Evolutionary conservation across 2,888 invertebrate species (phyloP).

Genomic region (Lymantria dispar): DNA sequence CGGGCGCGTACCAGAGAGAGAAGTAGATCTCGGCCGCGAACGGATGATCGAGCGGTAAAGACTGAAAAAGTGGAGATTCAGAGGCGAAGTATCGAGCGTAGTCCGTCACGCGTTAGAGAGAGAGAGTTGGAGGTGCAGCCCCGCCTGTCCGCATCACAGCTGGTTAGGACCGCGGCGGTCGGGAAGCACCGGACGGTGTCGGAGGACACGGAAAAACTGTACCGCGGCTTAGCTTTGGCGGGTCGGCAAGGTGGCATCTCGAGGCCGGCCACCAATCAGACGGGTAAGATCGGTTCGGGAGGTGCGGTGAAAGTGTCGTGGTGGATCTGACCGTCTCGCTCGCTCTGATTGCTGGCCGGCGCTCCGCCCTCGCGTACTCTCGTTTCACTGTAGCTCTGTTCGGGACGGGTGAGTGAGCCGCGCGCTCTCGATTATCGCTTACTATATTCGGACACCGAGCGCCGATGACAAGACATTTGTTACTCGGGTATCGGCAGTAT

Average conservation of each 20-base stretch:
- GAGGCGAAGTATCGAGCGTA: constrained; percentile 1
- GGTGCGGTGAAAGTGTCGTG: constrained; percentile 71
- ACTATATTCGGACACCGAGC: constrained; percentile 31
- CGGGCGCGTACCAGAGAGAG: constrained; percentile 1
- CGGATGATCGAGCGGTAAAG: not conserved
- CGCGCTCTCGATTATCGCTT: constrained; percentile 39
- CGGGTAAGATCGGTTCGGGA: constrained; percentile 61
- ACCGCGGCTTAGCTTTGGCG: constrained; percentile 49
- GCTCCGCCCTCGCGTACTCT: constrained; percentile 24
- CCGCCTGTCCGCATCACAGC: constrained; percentile 47
- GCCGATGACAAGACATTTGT: constrained; percentile 48
- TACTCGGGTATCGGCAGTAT: constrained; percentile 63
- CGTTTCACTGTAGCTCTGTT: constrained; percentile 44
- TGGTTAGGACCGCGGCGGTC: constrained; percentile 50
- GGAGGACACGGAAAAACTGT: constrained; percentile 47
- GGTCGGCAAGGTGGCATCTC: constrained; percentile 33
- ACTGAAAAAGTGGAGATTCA: not conserved
- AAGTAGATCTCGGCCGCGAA: constrained; percentile 12
- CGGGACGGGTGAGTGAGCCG: constrained; percentile 52
- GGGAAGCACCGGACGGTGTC: constrained; percentile 39
- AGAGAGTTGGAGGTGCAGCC: not conserved
- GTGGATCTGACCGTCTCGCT: constrained; percentile 38
- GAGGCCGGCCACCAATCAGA: constrained; percentile 36
- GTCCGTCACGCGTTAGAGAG: constrained; percentile 18
- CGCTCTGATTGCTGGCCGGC: constrained; percentile 37